Conservation (phyloP, 2,888 invertebrate species). For the Ctena decussata region DNA sequence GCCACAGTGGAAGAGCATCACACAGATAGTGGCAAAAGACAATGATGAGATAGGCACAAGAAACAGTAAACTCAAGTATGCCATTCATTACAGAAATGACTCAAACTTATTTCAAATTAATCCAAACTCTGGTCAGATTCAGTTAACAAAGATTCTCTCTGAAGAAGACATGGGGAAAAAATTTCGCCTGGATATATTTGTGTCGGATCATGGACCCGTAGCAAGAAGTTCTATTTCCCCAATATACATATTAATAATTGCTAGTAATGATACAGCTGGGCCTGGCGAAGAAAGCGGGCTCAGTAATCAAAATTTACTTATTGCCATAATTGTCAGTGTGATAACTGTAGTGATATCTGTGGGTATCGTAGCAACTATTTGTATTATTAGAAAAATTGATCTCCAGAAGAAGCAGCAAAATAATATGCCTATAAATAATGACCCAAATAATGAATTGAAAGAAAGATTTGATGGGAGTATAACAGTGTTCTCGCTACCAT, state of each 20-base stretch:
- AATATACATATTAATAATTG: slow-evolving; percentile 37
- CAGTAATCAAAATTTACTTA: slow-evolving; percentile 67
- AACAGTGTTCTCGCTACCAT: slow-evolving; percentile 64
- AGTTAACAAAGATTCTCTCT: slow-evolving; percentile 61
- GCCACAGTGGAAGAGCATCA: slow-evolving; percentile 72
- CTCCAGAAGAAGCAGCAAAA: slow-evolving; percentile 44
- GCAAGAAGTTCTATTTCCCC: slow-evolving; percentile 44
- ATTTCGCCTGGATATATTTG: slow-evolving; percentile 53
- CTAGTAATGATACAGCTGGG: slow-evolving; percentile 49
- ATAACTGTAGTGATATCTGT: slow-evolving; percentile 71
- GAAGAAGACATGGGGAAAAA: slow-evolving; percentile 30
- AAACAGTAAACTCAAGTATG: slow-evolving; percentile 77
- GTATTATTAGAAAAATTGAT: slow-evolving; percentile 61
- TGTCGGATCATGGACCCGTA: slow-evolving; percentile 60
- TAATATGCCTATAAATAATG: slow-evolving; percentile 38
- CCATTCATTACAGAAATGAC: slow-evolving; percentile 82
- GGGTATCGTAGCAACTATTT: slow-evolving; percentile 67
- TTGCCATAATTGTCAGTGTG: slow-evolving; percentile 66
- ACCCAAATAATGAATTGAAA: slow-evolving; percentile 36
- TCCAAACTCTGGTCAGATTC: slow-evolving; percentile 72
- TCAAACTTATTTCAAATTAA: slow-evolving; percentile 72
- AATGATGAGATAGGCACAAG: slow-evolving; percentile 72
- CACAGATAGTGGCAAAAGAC: slow-evolving; percentile 76
- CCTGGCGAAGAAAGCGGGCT: slow-evolving; percentile 39
- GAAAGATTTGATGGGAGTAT: slow-evolving; percentile 65